Evolutionary conservation across 2,888 invertebrate genomes (phyloP), one percentile per base, ranked within the genome.

Genomic region (Chaetogeoica ovagalla): DNA sequence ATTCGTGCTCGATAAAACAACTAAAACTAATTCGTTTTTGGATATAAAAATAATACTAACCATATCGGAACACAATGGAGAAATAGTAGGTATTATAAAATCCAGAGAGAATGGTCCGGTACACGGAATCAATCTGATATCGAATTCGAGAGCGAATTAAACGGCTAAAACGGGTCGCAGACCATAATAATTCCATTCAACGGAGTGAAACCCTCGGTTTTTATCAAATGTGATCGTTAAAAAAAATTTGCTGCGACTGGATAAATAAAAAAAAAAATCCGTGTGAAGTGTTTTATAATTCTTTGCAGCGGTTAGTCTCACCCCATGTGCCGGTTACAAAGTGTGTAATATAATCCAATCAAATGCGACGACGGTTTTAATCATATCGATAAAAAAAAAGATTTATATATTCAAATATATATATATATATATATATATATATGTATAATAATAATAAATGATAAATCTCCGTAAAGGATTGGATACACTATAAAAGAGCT

Each of bases 361-460:
- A 75, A 75, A 75, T 68, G 66, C 59, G 75, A 75, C 75, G 75
- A 68, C 48, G 75, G 59, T 68, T 75, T 75, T 75, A 75, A 75
- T 75, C 75, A 68, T 75, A 68, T 68, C 5, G 66, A 66, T 66
- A 59, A 57, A 75, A 48, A 52, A 37, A 52, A 37, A 30, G 43
- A 43, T 43, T 9, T 43, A 43, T 43, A 43, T 19, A 37, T 4
- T n/a, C n/a, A n/a, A n/a, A 52, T 8, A 52, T 52, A 55, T 21
- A 21, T 4, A 21, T 43, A 43, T 39, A 60, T 21, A n/a, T 30
- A 30, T 60, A 62, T 30, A 59, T 52, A 37, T n/a, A 21, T 37
- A 48, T n/a, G n/a, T n/a, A 55, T 57, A 21, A 55, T 63, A 65
- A 39, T 57, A 65, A 65, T 63, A 74, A 74, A 6, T n/a, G 30